Evolutionary conservation across 2,888 invertebrate genomes (phyloP).

Genomic region (Chrysina gloriosa): DNA sequence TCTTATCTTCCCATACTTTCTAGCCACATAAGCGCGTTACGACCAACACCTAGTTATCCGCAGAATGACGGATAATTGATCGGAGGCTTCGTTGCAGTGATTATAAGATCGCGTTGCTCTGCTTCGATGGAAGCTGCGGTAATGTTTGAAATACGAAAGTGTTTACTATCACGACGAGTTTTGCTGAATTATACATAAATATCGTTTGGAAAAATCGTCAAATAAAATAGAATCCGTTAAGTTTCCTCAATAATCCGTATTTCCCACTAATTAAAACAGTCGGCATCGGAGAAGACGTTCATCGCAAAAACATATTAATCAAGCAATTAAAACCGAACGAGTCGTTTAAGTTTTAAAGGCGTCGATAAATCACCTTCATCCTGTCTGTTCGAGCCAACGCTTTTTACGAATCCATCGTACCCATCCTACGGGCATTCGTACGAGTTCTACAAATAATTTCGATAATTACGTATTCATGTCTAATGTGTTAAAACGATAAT

Average conservation of each 20-base stretch:
- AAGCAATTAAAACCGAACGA: not conserved
- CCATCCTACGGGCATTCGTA: not conserved
- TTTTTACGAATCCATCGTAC: not conserved
- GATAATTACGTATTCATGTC: constrained; percentile 4
- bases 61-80: constrained; percentile 11
- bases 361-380: not conserved
- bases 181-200: no score
- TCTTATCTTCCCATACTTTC: not conserved
- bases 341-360: not conserved
- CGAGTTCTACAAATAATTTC: not conserved
- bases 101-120: not conserved
- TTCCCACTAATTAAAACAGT: not conserved
- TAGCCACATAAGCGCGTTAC: not conserved
- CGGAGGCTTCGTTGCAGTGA: not conserved
- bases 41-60: not conserved
- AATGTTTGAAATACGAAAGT: not conserved
- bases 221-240: not conserved
- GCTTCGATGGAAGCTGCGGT: not conserved
- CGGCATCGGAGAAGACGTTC: not conserved
- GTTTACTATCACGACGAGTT: not conserved
- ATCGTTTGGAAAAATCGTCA: no score
- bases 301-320: not conserved
- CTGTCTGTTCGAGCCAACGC: not conserved
- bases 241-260: not conserved
- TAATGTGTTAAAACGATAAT: constrained; percentile 20